Evolutionary conservation across 2,113 vertebrate species (phyloP), one percentile per base, ranked within the genome.

Genomic region (Corythornis vintsioides): DNA sequence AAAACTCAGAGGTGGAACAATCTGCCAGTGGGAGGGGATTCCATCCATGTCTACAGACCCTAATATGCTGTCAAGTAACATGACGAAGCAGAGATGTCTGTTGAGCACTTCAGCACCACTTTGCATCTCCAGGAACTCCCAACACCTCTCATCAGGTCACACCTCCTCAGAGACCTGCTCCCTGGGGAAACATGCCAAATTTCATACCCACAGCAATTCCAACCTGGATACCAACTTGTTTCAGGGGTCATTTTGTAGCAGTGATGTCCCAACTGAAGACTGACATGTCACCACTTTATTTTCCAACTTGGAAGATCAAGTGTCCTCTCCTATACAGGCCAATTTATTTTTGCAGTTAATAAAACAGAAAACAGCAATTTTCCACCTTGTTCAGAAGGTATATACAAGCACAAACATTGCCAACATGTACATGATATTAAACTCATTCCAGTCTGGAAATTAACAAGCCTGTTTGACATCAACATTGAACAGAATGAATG

Each of bases 371-470:
- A 0, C 20, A 40, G 13, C 33, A 28, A 47, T 47, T 38, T 9
- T 21, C n/a, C 29, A 53, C 45, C 29, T 48, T n/a, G 25, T 35
- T 71, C 63, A 70, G 31, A 26, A 9, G n/a, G 22, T 22, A 43
- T 31, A 20, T 2, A 66, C 13, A 60, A 24, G 18, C 38, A 70
- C 31, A 45, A 47, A 33, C 14, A 45, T 20, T 1, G 1, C 20
- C 22, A 33, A 67, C 48, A 63, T 7, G 1, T 19, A 52, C 33
- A 47, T 3, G 0, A 38, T 15, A 33, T 67, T 40, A 0, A 57
- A 38, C 31, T 45, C 26, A 45, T 52, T 74, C 75, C 21, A 42
- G 52, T 31, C 29, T n/a, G 63, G 70, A 71, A 15, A 20, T 40
- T n/a, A 65, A 42, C 21, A 55, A 88, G 33, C 40, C 45, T 78